Conservation (phyloP, 1,140 invertebrate genomes). For the Odontomachus brunneus region DNA sequence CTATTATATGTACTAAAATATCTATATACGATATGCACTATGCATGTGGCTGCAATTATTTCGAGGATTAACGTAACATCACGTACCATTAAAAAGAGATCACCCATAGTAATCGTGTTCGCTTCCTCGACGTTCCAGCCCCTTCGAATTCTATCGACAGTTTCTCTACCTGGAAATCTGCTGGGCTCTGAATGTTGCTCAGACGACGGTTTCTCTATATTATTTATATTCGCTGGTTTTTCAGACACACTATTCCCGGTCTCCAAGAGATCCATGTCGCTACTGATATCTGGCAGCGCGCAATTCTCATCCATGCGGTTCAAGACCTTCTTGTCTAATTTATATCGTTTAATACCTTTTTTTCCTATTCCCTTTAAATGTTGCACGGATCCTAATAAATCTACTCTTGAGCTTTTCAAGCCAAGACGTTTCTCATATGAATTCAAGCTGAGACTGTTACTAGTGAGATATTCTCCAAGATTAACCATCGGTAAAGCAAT, state of each 20-base stretch:
- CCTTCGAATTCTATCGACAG: slow-evolving; percentile 87
- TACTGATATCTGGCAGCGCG: slow-evolving; percentile 78
- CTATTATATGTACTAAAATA: too few species aligned
- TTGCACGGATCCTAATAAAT: slow-evolving; percentile 82
- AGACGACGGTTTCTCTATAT: slow-evolving; percentile 72
- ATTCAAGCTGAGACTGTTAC: slow-evolving; percentile 90
- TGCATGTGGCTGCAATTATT: too few species aligned
- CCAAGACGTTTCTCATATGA: slow-evolving; percentile 90
- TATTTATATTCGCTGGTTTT: slow-evolving; percentile 66
- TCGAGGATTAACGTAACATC: slow-evolving; percentile 12
- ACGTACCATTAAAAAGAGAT: slow-evolving; percentile 94
- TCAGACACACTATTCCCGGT: slow-evolving; percentile 72
- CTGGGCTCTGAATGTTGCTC: slow-evolving; percentile 72
- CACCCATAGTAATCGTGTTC: slow-evolving; percentile 93
- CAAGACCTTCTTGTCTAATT: slow-evolving; percentile 79
- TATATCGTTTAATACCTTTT: slow-evolving; percentile 82
- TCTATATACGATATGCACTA: too few species aligned
- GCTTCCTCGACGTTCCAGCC: slow-evolving; percentile 93
- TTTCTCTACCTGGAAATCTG: slow-evolving; percentile 84
- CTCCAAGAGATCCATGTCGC: slow-evolving; percentile 81
- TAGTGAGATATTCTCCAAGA: slow-evolving; percentile 90
- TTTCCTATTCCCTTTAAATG: slow-evolving; percentile 82
- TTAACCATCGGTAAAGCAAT: slow-evolving; percentile 90
- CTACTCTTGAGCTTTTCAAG: slow-evolving; percentile 83
- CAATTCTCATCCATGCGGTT: slow-evolving; percentile 74